Evolutionary conservation across 2,113 vertebrate genomes (phyloP).

Genomic region (Centropristis striata): DNA sequence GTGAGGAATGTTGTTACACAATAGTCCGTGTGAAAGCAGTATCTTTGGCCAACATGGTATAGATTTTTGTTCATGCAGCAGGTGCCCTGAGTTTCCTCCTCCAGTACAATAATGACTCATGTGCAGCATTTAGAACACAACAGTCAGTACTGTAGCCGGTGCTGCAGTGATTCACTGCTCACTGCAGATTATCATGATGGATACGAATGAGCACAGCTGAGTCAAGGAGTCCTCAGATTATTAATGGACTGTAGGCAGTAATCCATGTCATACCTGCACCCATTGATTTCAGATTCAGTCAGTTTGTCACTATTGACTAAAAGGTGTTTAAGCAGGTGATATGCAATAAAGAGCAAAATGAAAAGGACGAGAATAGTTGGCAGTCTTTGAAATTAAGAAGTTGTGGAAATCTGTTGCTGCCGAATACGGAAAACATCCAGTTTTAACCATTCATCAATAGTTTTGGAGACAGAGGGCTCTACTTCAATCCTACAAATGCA

Average conservation of each 20-base stretch:
- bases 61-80: conserved; percentile 34
- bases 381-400: not conserved
- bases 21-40: conserved; percentile 11
- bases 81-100: conserved; percentile 51
- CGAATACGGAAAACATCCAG: not conserved
- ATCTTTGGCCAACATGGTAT: conserved; percentile 23
- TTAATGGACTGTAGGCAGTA: conserved; percentile 41
- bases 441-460: not conserved
- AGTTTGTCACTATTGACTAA: not conserved
- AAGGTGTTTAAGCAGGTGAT: not conserved
- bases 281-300: conserved; percentile 26
- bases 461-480: not conserved
- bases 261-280: conserved; percentile 32
- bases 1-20: not conserved
- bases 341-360: not conserved
- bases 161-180: conserved; percentile 62
- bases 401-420: not conserved
- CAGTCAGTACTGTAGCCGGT: conserved; percentile 24
- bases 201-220: conserved; percentile 48
- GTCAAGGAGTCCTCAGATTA: conserved; percentile 63
- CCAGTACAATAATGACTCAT: conserved; percentile 63
- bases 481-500: too few relatives aligned
- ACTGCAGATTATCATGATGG: conserved; percentile 56
- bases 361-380: not conserved
- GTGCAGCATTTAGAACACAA: conserved; percentile 51